phyloP scores from a whole-genome alignment of 2,888 invertebrate genomes.

The Drosophila testacea region DNA sequence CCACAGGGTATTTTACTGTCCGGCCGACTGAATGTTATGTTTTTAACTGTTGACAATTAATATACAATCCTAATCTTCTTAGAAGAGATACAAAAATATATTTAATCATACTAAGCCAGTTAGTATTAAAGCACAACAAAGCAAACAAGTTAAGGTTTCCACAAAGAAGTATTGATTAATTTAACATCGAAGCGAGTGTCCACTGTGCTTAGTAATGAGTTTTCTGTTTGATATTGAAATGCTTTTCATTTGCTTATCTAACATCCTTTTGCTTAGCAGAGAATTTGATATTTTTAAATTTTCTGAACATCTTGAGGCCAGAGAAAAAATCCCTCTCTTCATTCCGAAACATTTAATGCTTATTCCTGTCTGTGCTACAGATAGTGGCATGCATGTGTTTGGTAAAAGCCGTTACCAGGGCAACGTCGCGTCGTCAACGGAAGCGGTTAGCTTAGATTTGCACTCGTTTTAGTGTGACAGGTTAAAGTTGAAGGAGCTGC shows the following conservation, averaged over 20 bases:
- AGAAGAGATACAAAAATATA: no score
- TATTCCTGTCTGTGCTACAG: slow-evolving; percentile 1
- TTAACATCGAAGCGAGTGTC: slow-evolving; percentile 2
- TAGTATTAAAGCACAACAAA: not conserved
- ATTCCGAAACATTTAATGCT: not conserved
- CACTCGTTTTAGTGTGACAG: not conserved
- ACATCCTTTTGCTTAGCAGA: slow-evolving; percentile 5
- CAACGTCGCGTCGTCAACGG: slow-evolving; percentile 25
- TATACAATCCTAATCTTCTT: no score
- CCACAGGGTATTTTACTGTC: no score
- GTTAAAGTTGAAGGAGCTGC: slow-evolving; percentile 1
- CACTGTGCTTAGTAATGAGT: not conserved
- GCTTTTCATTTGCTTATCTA: not conserved
- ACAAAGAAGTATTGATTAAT: not conserved
- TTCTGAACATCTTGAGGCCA: not conserved
- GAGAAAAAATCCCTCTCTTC: not conserved
- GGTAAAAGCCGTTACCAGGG: slow-evolving; percentile 42
- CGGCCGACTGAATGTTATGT: no score
- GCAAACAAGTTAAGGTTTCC: not conserved
- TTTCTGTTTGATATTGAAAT: not conserved
- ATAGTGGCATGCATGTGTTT: slow-evolving; percentile 32
- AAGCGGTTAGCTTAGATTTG: slow-evolving; percentile 34
- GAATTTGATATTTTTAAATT: not conserved
- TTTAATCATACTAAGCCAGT: no score
- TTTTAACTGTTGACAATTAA: no score